Conservation (phyloP, 2,888 invertebrate species). For the Apeira syringaria region DNA sequence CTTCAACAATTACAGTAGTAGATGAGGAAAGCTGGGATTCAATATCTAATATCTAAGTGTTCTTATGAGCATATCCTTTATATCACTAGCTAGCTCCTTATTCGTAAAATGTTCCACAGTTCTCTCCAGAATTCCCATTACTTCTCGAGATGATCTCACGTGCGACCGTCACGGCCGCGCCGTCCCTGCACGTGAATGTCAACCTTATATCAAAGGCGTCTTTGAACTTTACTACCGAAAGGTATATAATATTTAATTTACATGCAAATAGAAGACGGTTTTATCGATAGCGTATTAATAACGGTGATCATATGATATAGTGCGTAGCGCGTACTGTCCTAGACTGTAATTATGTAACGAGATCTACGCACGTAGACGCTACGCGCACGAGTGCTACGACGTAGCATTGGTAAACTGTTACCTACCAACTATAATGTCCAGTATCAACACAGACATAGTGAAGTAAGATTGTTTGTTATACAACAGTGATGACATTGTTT, state of each 20-base stretch:
- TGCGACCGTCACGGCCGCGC: slow-evolving; percentile 20
- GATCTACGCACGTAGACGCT: slow-evolving; percentile 1
- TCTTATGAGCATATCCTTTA: neutral
- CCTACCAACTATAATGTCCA: too few species aligned
- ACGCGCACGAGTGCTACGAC: slow-evolving; percentile 11
- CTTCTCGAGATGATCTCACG: slow-evolving; percentile 16
- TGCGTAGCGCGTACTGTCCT: slow-evolving; percentile 10
- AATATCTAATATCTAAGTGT: too few species aligned
- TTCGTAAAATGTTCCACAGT: slow-evolving; percentile 27
- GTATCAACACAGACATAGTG: too few species aligned
- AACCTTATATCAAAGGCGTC: slow-evolving; percentile 21
- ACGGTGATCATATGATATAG: slow-evolving; percentile 15
- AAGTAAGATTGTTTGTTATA: too few species aligned
- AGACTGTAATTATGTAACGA: slow-evolving; percentile 7
- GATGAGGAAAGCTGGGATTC: too few species aligned
- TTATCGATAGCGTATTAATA: slow-evolving; percentile 34
- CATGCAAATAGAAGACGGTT: slow-evolving; percentile 33
- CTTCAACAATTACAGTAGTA: too few species aligned
- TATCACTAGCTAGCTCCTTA: slow-evolving; percentile 1
- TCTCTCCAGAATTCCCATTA: slow-evolving; percentile 27
- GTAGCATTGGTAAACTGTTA: too few species aligned
- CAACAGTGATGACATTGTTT: too few species aligned
- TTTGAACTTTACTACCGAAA: slow-evolving; percentile 8
- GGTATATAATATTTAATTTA: slow-evolving; percentile 26
- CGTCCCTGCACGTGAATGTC: slow-evolving; percentile 5